A percentile compares a stretch with the other conserved stretches of the same genome.
Evolutionary conservation across 2,113 vertebrate genomes (phyloP).

Genomic region (Aplodontia rufa): DNA sequence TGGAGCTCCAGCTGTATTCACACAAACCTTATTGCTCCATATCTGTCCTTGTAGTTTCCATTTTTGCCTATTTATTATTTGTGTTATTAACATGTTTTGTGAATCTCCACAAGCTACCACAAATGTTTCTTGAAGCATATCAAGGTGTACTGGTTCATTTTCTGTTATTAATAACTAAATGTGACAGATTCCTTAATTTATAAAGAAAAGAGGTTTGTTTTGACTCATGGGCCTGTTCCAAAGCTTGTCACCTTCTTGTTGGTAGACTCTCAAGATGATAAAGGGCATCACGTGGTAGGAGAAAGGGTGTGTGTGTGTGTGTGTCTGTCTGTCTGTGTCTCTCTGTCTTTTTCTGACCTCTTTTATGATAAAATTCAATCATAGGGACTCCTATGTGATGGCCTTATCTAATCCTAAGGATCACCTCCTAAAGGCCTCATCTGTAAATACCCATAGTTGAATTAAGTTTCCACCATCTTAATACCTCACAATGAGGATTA

Average conservation of each 20-base stretch:
- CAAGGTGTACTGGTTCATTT: background rate
- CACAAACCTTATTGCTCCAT: background rate
- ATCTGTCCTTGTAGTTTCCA: background rate
- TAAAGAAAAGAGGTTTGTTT: background rate
- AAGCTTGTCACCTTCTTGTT: background rate
- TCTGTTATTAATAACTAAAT: background rate
- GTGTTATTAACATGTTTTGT: slow-evolving; percentile 17
- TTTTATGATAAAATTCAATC: background rate
- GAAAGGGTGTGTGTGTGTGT: background rate
- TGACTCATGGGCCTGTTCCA: background rate
- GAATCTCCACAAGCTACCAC: background rate
- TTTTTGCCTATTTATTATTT: background rate
- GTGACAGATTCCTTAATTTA: background rate
- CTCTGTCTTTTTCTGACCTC: background rate
- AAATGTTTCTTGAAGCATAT: slow-evolving; percentile 31
- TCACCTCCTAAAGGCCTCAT: background rate
- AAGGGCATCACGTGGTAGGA: background rate
- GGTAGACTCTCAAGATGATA: background rate
- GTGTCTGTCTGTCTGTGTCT: background rate
- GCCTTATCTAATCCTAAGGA: background rate
- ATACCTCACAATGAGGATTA: background rate
- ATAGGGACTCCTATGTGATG: background rate
- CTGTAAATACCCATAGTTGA: background rate
- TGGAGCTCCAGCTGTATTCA: background rate
- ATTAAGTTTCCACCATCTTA: background rate